A percentile compares a stretch with the other conserved stretches of the same genome.
Evolutionary conservation across 2,797 vertebrate genomes (phyloP).

Genomic region (Aulostomus chinensis): DNA sequence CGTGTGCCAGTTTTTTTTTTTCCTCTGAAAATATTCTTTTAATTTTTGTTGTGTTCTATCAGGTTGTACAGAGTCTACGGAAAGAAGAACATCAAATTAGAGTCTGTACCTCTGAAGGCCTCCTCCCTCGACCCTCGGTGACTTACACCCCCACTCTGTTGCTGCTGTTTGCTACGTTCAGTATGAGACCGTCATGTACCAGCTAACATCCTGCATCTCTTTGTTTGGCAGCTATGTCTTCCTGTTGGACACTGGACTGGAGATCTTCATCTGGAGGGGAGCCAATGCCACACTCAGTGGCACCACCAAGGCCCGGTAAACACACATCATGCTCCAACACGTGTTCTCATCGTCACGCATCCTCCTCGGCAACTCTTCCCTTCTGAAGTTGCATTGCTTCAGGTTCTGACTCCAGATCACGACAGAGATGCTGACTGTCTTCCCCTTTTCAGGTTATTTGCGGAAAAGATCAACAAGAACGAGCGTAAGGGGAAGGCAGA

Average conservation of each 20-base stretch:
- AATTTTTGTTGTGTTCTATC: constrained; percentile 5
- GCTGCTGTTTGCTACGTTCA: background rate
- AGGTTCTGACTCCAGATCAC: background rate
- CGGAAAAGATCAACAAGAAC: constrained; percentile 98
- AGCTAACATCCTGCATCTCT: constrained; percentile 9
- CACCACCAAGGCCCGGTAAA: constrained; percentile 93
- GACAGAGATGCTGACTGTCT: background rate
- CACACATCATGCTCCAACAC: background rate
- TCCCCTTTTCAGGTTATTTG: constrained; percentile 85
- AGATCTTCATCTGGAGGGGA: constrained; percentile 92
- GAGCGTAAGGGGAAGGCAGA: constrained; percentile 95
- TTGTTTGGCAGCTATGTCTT: constrained; percentile 87
- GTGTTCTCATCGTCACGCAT: no score
- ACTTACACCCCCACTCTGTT: constrained; percentile 20
- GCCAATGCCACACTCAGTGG: constrained; percentile 88
- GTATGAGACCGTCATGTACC: no score
- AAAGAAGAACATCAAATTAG: constrained; percentile 93
- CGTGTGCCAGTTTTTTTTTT: background rate
- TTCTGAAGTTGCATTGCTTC: background rate
- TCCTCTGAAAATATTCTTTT: background rate
- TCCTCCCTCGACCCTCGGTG: constrained; percentile 92
- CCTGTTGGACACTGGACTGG: constrained; percentile 88
- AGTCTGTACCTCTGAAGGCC: constrained; percentile 89
- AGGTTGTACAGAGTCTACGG: constrained; percentile 94
- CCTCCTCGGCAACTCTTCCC: no score